phyloP scores from a whole-genome alignment of 2,888 invertebrate genomes.

The Zeuzera pyrina region DNA sequence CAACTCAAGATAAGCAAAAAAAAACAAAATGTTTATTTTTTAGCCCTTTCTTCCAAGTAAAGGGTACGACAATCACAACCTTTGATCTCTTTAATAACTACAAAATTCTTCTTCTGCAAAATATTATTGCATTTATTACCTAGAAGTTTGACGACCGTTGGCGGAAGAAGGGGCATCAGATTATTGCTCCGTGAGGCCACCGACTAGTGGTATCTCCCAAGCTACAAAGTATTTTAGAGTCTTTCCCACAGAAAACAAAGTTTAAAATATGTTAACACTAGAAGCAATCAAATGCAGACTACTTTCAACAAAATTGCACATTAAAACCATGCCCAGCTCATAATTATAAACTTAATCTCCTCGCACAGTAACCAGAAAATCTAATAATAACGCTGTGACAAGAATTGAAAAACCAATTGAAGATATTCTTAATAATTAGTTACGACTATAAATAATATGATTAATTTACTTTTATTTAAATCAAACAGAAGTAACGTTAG shows the following conservation, averaged over 20 bases:
- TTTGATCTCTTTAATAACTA: too few relatives aligned
- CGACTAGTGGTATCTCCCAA: slow-evolving; percentile 14
- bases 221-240: slow-evolving; percentile 8
- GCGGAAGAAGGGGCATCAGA: slow-evolving; percentile 25
- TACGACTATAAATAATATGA: too few relatives aligned
- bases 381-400: too few relatives aligned
- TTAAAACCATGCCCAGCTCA: slow-evolving; percentile 19
- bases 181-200: slow-evolving; percentile 12
- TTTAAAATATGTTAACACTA: neutral
- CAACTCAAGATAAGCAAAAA: too few relatives aligned
- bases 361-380: neutral
- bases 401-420: too few relatives aligned
- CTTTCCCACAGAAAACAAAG: neutral
- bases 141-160: slow-evolving; percentile 28
- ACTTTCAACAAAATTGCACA: slow-evolving; percentile 25
- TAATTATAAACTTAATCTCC: slow-evolving; percentile 18
- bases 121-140: slow-evolving; percentile 25
- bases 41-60: too few relatives aligned
- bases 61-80: too few relatives aligned
- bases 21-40: too few relatives aligned
- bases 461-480: too few relatives aligned
- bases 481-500: too few relatives aligned
- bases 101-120: too few relatives aligned
- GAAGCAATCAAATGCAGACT: slow-evolving; percentile 10
- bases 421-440: too few relatives aligned